Evolutionary conservation across 2,888 invertebrate genomes (phyloP).

Genomic region (Clivina fossor): DNA sequence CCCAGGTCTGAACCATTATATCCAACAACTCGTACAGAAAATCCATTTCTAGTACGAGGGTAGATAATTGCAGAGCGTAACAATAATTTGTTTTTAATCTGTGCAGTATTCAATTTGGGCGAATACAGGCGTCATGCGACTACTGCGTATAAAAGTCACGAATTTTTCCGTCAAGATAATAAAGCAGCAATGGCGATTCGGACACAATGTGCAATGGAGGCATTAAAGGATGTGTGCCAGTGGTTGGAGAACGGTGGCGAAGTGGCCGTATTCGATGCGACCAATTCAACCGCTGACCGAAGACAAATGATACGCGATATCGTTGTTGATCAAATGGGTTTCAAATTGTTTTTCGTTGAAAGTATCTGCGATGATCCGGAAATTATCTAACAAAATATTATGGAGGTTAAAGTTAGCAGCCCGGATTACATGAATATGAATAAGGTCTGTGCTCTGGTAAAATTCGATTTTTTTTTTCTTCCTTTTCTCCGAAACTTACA

Average conservation of each 20-base stretch:
- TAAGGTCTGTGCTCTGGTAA: conserved; percentile 52
- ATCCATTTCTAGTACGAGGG: too few species aligned
- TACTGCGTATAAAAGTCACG: conserved; percentile 90
- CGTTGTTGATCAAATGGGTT: conserved; percentile 86
- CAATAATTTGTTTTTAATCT: too few species aligned
- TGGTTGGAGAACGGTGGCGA: conserved; percentile 84
- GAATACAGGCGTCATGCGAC: conserved; percentile 97
- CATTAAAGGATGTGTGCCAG: conserved; percentile 90
- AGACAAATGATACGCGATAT: conserved; percentile 86
- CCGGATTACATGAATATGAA: conserved; percentile 97
- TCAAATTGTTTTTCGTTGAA: conserved; percentile 97
- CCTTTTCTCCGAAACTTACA: too few species aligned
- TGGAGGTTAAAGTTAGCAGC: conserved; percentile 96
- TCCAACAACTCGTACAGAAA: too few species aligned
- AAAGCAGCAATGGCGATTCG: conserved; percentile 94
- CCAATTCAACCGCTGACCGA: conserved; percentile 93
- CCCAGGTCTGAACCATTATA: too few species aligned
- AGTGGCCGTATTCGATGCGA: conserved; percentile 98
- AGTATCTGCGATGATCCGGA: conserved; percentile 95
- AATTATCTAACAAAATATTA: conserved; percentile 74
- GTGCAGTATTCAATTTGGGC: conserved; percentile 95
- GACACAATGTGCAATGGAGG: conserved; percentile 91
- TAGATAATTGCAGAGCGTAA: too few species aligned
- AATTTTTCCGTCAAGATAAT: conserved; percentile 96
- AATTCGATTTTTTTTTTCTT: conserved; percentile 4